Conservation (phyloP, 2,113 vertebrate species). For the Callocephalon fimbriatum region DNA sequence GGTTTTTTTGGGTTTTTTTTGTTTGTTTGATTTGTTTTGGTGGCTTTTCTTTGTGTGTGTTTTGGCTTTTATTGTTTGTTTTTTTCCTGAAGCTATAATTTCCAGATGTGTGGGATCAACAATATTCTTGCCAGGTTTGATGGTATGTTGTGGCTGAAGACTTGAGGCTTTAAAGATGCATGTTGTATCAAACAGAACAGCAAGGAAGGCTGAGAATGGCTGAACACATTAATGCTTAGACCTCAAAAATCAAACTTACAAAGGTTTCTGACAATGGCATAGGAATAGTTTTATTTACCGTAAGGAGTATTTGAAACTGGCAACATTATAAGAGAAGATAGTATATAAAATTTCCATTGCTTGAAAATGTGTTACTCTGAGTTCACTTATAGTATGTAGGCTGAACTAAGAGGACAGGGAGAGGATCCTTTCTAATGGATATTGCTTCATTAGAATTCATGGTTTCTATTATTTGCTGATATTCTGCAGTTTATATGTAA, state of each 20-base stretch:
- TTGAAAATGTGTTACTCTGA: not conserved
- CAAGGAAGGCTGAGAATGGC: not conserved
- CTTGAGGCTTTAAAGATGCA: not conserved
- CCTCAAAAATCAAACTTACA: not conserved
- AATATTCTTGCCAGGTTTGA: not conserved
- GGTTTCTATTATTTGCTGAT: not conserved
- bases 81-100: not conserved
- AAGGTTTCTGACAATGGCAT: not conserved
- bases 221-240: not conserved
- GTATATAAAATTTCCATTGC: not conserved
- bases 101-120: not conserved
- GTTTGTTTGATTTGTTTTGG: not conserved
- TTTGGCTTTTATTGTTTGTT: not conserved
- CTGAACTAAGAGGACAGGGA: not conserved
- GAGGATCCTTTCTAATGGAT: not conserved
- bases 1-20: not conserved
- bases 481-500: not conserved
- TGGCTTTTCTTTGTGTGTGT: not conserved
- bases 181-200: not conserved
- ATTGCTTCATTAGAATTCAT: not conserved
- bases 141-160: not conserved
- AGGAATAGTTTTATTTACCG: not conserved
- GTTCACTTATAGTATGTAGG: not conserved
- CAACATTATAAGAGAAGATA: not conserved
- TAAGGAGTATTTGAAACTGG: not conserved